phyloP scores from a whole-genome alignment of 2,113 vertebrate species.

The Bos javanicus region DNA sequence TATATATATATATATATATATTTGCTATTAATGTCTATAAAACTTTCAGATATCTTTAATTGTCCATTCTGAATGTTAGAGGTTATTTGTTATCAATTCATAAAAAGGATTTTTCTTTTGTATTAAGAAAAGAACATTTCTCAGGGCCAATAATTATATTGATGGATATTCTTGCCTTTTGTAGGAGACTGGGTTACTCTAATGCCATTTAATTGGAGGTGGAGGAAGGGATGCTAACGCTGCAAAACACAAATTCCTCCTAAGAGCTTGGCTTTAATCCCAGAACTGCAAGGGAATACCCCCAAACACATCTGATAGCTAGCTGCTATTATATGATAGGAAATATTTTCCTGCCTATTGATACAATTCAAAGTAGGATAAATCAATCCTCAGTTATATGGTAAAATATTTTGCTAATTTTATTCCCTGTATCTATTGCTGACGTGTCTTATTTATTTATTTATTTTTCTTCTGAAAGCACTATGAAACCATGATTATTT shows the following conservation, averaged over 20 bases:
- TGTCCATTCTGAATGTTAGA: background rate
- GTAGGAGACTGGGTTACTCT: background rate
- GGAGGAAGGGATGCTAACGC: background rate
- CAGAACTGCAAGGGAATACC: constrained; percentile 30
- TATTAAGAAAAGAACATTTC: background rate
- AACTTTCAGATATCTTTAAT: background rate
- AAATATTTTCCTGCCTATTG: background rate
- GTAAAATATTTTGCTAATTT: constrained; percentile 25
- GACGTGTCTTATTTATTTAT: background rate
- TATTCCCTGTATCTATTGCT: background rate
- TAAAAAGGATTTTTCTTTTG: background rate
- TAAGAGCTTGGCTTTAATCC: constrained; percentile 42
- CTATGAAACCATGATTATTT: background rate
- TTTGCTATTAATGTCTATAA: too few relatives aligned
- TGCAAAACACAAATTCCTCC: constrained; percentile 29
- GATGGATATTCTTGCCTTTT: background rate
- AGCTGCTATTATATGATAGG: background rate
- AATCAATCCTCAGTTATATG: background rate
- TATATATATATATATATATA: too few relatives aligned
- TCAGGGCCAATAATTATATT: background rate
- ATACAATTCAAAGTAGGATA: background rate
- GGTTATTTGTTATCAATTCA: background rate
- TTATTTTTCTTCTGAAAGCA: background rate
- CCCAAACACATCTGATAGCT: background rate
- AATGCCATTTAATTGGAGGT: constrained; percentile 25